Conservation (phyloP, 2,113 vertebrate genomes). For the Anseranas semipalmata region DNA sequence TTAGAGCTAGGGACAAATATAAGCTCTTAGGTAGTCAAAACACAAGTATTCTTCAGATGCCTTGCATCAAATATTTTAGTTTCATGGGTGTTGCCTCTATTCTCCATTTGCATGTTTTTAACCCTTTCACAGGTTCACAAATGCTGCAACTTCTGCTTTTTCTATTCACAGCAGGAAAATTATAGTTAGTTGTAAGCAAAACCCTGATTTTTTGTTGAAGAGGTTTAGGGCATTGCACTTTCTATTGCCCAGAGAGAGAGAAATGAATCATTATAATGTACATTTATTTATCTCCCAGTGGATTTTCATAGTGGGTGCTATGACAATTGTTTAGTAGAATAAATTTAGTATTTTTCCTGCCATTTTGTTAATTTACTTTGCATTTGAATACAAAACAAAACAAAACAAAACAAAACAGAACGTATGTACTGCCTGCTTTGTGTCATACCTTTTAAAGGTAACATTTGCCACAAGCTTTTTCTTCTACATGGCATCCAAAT, state of each 20-base stretch:
- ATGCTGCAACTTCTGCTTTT: not conserved
- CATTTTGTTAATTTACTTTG: not conserved
- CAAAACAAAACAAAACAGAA: not conserved
- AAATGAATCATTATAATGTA: not conserved
- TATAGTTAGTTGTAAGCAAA: not conserved
- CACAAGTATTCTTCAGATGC: not conserved
- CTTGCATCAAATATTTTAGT: not conserved
- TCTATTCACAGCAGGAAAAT: not conserved
- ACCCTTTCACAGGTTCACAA: not conserved
- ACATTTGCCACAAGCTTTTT: not conserved
- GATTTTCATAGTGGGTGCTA: not conserved
- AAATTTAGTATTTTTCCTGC: not conserved
- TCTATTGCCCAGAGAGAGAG: not conserved
- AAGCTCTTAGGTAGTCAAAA: not conserved
- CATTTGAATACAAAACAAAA: not conserved
- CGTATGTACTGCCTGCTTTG: not conserved
- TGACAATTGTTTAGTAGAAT: not conserved
- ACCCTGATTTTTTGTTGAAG: not conserved
- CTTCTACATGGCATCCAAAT: not conserved
- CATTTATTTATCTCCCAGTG: not conserved
- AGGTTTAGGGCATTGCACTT: not conserved
- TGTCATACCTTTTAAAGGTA: not conserved
- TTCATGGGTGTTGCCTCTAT: not conserved
- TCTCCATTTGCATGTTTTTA: not conserved
- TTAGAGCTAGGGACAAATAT: not conserved